Evolutionary conservation across 2,113 vertebrate genomes (phyloP), one percentile per base, ranked within the genome.

Genomic region (Turnix velox): DNA sequence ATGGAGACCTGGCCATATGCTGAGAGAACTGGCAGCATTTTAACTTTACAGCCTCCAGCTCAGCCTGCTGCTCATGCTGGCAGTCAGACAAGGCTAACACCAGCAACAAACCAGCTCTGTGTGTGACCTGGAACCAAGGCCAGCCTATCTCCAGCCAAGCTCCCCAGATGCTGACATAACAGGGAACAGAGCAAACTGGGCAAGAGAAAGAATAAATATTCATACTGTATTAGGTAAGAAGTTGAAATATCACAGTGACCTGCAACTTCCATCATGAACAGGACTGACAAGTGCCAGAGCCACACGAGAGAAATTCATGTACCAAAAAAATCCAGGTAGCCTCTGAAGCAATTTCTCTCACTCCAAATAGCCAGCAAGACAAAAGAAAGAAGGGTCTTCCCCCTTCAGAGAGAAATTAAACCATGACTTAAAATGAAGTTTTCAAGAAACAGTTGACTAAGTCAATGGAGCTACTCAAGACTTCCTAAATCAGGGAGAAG

Each of bases 11-110:
- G 74, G 23, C 22, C 3, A 0, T 5, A 40, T 68, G 35, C 84
- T 22, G 15, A 4, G 15, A 16, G 48, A 51, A 11, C 15, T 0
- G 5, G 4, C 48, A 72, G 86, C 75, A 1, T 17, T 59, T 8
- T 8, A 24, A 7, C 61, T 17, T 0, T 0, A 14, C 65, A 46
- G 43, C 33, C 37, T 52, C 16, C 39, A 9, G 58, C 52, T 12
- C 74, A 25, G 49, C 54, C 49, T 1, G 3, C 23, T 23, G 1
- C 28, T 3, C 43, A 6, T 67, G 14, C 1, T 0, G 1, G 52
- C 14, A 1, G 3, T 24, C 87, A n/a, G 65, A 17, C 10, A 12
- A 27, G 51, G 57, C 51, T 22, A 18, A 28, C 6, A n/a, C n/a
- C 86, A 79, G 66, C 55, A 31, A 6, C 24, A 0, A 51, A 52